Percentiles rank a stretch among this genome's conserved stretches.
Evolutionary conservation across 1,140 invertebrate species (phyloP).

Genomic region (Leptinotarsa defecta): DNA sequence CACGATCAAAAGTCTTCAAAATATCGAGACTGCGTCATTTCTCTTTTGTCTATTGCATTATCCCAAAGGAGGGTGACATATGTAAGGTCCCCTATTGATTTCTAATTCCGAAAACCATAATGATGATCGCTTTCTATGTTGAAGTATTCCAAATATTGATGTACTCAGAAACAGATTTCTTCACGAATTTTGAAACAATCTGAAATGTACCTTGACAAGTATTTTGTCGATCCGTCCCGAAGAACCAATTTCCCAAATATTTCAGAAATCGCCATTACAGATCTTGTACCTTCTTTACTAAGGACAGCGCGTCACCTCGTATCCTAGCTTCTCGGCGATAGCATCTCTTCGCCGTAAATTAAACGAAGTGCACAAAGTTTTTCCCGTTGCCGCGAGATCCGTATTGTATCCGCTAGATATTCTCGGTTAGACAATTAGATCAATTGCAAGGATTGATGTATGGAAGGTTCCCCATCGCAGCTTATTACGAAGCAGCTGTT

Average conservation of each 20-base stretch:
- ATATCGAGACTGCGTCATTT: too few relatives aligned
- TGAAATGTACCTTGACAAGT: too few relatives aligned
- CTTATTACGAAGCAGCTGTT: constrained; percentile 5
- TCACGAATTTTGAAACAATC: too few relatives aligned
- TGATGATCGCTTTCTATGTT: too few relatives aligned
- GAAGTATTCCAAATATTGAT: too few relatives aligned
- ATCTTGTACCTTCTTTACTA: not conserved
- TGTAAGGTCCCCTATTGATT: too few relatives aligned
- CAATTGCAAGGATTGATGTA: constrained; percentile 4
- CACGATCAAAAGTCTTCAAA: too few relatives aligned
- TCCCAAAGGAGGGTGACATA: too few relatives aligned
- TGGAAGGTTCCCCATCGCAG: not conserved
- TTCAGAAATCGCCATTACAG: not conserved
- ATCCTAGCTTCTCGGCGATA: not conserved
- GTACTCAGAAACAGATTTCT: too few relatives aligned
- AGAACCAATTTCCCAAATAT: not conserved
- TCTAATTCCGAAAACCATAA: too few relatives aligned
- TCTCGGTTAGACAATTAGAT: not conserved
- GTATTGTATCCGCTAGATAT: constrained; percentile 1
- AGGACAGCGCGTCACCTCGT: not conserved
- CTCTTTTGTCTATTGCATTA: too few relatives aligned
- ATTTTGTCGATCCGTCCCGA: not conserved
- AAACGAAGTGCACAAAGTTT: not conserved
- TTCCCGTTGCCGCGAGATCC: not conserved
- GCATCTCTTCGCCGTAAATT: not conserved